Base-by-base conservation (phyloP, 2,797 vertebrate genomes). In the Halcyon badia region DNA sequence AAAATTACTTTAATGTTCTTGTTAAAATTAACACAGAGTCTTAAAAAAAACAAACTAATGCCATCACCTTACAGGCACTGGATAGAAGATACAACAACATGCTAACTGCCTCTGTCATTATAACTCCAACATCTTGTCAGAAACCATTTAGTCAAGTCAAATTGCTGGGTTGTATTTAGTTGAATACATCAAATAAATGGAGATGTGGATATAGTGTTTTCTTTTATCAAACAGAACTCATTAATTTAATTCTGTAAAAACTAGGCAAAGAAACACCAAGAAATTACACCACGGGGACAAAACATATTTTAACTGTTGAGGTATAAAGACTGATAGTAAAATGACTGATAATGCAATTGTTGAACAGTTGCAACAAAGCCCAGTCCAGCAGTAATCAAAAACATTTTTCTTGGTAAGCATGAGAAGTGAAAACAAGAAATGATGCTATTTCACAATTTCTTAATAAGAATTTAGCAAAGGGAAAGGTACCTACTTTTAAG, bases 251-350 rank as follows among this genome's bases (percentile, higher is more conserved):
- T 71, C 83, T 61, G 25, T 66, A 54, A 90, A 82, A 89, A 56
- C 28, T 62, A 65, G 31, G 70, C 70, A 85, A 61, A 83, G 83
- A 90, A 91, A 71, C 80, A 89, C 46, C 58, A 89, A 83, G 70
- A 95, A 96, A 93, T 95, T 72, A 84, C 56, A 77, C 80, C 0
- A 0, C 41, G 62, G 77, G 64, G 70, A 91, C 33, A 89, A 82
- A 90, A 42, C 0, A 1, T 57, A 6, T 93, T 91, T 94, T 96
- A 95, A 87, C 60, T 64, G 93, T 73, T 87, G 68, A 73, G 62
- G 46, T 84, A 68, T 88, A 87, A 89, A 91, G 71, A 68, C 56
- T 90, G 90, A 91, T 42, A 89, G 77, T 64, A 82, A 96, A 96
- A 93, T 94, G 91, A 88, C 72, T 68, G 77, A 88, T 93, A 94